Percentiles rank a stretch among this genome's conserved stretches.
These are phyloP conservation scores for Liposcelis brunnea DNA, from an alignment of 2,888 invertebrate genomes.

Conservation along the genomic window DNA sequence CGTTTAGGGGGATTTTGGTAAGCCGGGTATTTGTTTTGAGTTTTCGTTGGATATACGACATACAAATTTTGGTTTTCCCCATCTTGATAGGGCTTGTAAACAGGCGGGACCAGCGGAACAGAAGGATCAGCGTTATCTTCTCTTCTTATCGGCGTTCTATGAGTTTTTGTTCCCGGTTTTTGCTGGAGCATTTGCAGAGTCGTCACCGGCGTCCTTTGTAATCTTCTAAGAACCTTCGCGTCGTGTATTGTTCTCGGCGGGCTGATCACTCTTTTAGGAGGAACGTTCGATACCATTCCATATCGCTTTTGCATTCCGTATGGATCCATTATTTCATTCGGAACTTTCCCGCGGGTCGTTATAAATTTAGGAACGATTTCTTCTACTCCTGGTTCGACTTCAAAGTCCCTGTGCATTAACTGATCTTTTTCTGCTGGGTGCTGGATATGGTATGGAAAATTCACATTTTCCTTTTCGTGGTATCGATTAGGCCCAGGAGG, in stretches of 20 bases:
- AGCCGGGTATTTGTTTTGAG: conserved; percentile 14
- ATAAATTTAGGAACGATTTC: conserved; percentile 6
- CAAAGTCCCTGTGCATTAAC: conserved; percentile 6
- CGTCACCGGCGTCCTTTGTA: conserved; percentile 27
- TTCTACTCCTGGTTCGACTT: not conserved
- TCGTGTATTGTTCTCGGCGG: too few species aligned
- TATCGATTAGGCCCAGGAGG: conserved; percentile 9
- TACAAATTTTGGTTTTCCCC: conserved; percentile 31
- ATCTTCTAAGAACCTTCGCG: not conserved
- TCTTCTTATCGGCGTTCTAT: conserved; percentile 11
- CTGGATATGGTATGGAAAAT: conserved; percentile 17
- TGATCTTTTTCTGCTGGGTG: conserved; percentile 6
- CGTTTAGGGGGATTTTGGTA: conserved; percentile 24
- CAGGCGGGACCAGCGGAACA: conserved; percentile 10
- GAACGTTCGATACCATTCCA: not conserved
- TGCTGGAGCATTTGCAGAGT: conserved; percentile 52
- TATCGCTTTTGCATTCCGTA: not conserved
- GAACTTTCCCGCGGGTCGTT: not conserved
- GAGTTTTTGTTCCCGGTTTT: conserved; percentile 19
- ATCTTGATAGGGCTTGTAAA: conserved; percentile 8
- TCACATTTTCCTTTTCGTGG: conserved; percentile 16
- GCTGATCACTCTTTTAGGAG: not conserved
- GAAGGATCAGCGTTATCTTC: conserved; percentile 17
- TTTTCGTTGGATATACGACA: conserved; percentile 42
- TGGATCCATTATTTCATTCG: not conserved